These are phyloP conservation scores for Acomys russatus DNA, from an alignment of 2,797 vertebrate genomes.

Conservation along the genomic window DNA sequence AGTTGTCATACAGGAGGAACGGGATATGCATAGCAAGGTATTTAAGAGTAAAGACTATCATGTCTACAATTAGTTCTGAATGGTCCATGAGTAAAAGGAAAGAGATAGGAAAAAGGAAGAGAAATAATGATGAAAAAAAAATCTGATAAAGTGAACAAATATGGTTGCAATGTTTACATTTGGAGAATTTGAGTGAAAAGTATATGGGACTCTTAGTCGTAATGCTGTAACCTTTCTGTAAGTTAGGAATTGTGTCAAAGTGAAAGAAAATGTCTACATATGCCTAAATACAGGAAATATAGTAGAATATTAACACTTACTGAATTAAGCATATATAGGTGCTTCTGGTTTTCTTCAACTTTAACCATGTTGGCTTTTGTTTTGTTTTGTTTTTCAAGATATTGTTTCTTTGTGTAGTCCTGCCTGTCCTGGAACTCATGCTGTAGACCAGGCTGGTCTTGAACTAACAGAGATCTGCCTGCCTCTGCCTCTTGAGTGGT, in stretches of 20 bases:
- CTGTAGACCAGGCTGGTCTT: too few relatives aligned
- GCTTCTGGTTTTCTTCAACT: neutral
- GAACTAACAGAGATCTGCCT: too few relatives aligned
- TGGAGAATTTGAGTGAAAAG: neutral
- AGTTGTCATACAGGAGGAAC: neutral
- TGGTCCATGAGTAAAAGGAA: neutral
- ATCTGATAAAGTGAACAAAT: neutral
- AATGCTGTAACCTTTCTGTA: neutral
- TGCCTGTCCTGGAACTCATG: too few relatives aligned
- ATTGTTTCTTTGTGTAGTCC: too few relatives aligned
- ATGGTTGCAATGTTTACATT: neutral
- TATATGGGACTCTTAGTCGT: slow-evolving; percentile 11
- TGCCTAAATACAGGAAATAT: neutral
- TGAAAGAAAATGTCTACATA: neutral
- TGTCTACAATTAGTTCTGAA: neutral
- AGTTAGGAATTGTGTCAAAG: slow-evolving; percentile 20
- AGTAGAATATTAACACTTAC: neutral
- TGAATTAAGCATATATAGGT: neutral
- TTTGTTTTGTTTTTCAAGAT: too few relatives aligned
- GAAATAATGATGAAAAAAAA: neutral
- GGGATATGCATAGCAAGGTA: neutral
- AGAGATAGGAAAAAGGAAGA: neutral
- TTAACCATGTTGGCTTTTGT: neutral
- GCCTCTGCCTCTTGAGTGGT: too few relatives aligned
- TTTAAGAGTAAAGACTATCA: slow-evolving; percentile 6